Evolutionary conservation across 2,888 invertebrate species (phyloP), one percentile per base, ranked within the genome.

Genomic region (Nysson spinosus): DNA sequence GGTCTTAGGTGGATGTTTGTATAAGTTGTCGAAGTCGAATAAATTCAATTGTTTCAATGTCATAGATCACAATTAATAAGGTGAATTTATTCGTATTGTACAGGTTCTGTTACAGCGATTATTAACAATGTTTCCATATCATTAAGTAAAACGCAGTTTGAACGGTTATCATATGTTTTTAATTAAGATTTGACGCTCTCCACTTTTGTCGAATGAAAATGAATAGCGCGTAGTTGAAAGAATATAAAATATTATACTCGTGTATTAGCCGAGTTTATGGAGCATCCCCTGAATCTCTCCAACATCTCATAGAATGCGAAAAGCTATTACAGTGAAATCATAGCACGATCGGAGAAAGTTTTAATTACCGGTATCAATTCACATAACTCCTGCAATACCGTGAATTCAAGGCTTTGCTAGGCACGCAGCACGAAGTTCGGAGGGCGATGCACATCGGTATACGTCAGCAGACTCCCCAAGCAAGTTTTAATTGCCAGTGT

Each of bases 311-410:
- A 43, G 67, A 52, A 55, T 28, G 54, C 42, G 62, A 60, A 63
- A 66, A 47, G 61, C 52, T 51, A 61, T 75, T 75, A 75, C 46
- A 17, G 37, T 17, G 61, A 52, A 52, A 64, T 69, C 56, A 61
- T 65, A 49, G 42, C 56, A 60, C 69, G 70, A 68, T 70, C 55
- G 65, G 39, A 52, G 46, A 73, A 79, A 80, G 69, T 80, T 80
- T 80, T 75, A 72, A 79, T 77, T 76, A 63, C 68, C 49, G 63
- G 69, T 74, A 79, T 79, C 80, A 80, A 79, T 80, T 74, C 75
- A 69, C 69, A 69, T 71, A 73, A 72, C 66, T 60, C 65, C 37
- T 44, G 64, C 51, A 54, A 52, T 56, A 69, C 34, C 42, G 51
- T 55, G 64, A 46, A 65, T 61, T 66, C 67, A 52, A 64, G 61